Percentiles rank a stretch among this genome's conserved stretches.
Conservation (phyloP, 2,113 vertebrate species). For the Hassar affinis region DNA sequence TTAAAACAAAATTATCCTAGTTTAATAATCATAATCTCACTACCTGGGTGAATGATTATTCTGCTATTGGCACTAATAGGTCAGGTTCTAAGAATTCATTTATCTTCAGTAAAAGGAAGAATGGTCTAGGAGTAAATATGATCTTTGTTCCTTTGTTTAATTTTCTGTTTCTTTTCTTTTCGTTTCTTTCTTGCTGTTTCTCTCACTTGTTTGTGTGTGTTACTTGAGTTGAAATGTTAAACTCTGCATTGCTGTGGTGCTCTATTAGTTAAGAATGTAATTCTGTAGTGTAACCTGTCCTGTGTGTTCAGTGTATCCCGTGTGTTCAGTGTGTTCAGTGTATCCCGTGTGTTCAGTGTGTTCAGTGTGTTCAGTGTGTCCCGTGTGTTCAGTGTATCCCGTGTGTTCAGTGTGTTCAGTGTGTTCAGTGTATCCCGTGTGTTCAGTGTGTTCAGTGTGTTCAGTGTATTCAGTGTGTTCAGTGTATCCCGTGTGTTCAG, state of each 20-base stretch:
- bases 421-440: too few species aligned
- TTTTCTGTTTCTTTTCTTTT: too few species aligned
- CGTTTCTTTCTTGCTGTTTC: neutral
- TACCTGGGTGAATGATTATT: too few species aligned
- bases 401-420: too few species aligned
- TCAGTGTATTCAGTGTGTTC: neutral
- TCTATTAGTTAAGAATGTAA: neutral
- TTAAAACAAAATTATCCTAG: too few species aligned
- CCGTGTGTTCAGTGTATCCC: too few species aligned
- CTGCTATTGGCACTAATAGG: neutral
- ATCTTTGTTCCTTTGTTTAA: neutral
- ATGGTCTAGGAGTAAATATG: neutral
- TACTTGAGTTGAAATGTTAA: too few species aligned
- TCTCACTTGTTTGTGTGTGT: neutral
- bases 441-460: conserved; percentile 53
- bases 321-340: too few species aligned
- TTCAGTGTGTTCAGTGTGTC: too few species aligned
- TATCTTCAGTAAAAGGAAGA: neutral
- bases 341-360: too few species aligned
- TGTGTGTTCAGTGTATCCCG: neutral
- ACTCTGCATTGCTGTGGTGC: neutral
- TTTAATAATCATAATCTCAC: too few species aligned
- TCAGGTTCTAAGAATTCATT: neutral
- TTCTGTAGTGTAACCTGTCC: neutral
- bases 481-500: too few species aligned